These are phyloP conservation scores for Rhizomys pruinosus DNA, from an alignment of 2,113 vertebrate species.

Conservation along the genomic window DNA sequence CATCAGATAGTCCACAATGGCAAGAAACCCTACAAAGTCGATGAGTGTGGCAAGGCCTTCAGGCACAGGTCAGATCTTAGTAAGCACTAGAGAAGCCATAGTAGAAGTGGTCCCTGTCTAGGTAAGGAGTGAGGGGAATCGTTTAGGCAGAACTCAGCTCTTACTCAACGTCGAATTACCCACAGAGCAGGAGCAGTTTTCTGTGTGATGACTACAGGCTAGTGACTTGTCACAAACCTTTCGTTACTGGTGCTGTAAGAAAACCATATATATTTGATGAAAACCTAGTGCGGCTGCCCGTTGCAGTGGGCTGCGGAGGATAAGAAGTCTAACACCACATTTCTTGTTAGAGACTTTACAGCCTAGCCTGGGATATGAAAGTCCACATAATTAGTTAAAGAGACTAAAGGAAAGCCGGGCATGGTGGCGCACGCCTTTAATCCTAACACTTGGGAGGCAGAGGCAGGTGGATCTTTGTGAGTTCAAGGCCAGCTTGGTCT, in stretches of 20 bases:
- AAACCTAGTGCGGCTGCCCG: not conserved
- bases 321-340: not conserved
- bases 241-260: not conserved
- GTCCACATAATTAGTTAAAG: not conserved
- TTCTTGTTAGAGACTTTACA: conserved; percentile 8
- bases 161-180: not conserved
- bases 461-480: no score
- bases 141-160: conserved; percentile 22
- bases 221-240: not conserved
- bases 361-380: not conserved
- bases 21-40: conserved; percentile 30
- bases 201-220: not conserved
- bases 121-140: conserved; percentile 9
- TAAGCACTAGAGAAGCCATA: conserved; percentile 56
- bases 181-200: conserved; percentile 15
- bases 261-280: not conserved
- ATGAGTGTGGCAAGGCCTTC: conserved; percentile 51
- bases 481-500: no score
- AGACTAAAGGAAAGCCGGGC: no score
- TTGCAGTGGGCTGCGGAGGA: not conserved
- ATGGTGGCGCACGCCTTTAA: no score
- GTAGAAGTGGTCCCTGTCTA: not conserved
- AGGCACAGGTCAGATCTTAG: conserved; percentile 62
- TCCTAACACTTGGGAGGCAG: no score
- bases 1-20: conserved; percentile 58